Evolutionary conservation across 2,113 vertebrate genomes (phyloP).

Genomic region (Rhinogobius similis): DNA sequence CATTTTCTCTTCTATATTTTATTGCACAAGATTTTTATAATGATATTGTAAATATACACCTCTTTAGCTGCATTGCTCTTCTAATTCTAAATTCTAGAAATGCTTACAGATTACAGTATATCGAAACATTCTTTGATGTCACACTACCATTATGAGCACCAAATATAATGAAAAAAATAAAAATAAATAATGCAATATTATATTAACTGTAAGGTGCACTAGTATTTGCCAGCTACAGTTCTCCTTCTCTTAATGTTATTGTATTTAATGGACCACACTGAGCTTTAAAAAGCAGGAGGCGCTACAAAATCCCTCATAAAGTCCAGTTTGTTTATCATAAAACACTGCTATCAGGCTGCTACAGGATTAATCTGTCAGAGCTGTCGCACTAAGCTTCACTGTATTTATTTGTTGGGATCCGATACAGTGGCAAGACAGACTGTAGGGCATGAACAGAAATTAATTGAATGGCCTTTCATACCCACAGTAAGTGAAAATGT

Average conservation of each 20-base stretch:
- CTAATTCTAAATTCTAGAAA: too few species aligned
- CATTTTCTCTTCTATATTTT: too few species aligned
- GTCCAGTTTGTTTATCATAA: constrained; percentile 43
- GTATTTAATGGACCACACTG: constrained; percentile 15
- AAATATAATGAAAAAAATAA: too few species aligned
- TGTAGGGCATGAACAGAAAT: constrained; percentile 36
- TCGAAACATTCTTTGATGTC: too few species aligned
- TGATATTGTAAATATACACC: too few species aligned
- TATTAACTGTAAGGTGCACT: too few species aligned
- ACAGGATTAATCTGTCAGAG: constrained; percentile 35
- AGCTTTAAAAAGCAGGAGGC: constrained; percentile 23
- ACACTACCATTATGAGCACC: too few species aligned
- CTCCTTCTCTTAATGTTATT: constrained; percentile 3
- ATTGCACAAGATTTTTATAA: too few species aligned
- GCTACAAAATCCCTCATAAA: constrained; percentile 25
- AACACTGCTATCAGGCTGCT: constrained; percentile 22
- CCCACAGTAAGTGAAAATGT: constrained; percentile 56
- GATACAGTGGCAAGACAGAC: constrained; percentile 19
- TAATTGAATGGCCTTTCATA: constrained; percentile 49
- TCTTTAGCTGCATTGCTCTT: too few species aligned
- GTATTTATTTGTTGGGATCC: constrained; percentile 43
- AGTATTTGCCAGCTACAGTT: neutral
- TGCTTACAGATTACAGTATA: too few species aligned
- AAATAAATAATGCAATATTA: too few species aligned
- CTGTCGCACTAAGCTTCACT: constrained; percentile 14